Evolutionary conservation across 2,113 vertebrate genomes (phyloP).

Genomic region (Elanus axillaris): DNA sequence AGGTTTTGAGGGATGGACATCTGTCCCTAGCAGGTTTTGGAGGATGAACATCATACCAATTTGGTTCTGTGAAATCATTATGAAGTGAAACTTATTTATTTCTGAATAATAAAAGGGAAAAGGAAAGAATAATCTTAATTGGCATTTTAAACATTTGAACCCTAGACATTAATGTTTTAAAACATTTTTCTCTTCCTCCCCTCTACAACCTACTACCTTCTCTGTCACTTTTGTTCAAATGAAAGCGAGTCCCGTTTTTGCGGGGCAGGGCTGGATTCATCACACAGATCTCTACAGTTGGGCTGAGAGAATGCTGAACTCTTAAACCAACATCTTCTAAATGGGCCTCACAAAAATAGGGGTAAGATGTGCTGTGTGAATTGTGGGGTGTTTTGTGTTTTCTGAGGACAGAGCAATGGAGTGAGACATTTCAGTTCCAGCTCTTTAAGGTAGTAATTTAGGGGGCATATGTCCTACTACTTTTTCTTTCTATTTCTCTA

Average conservation of each 20-base stretch:
- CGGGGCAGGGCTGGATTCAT: not conserved
- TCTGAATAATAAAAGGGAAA: not conserved
- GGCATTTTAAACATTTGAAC: not conserved
- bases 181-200: not conserved
- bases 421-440: not conserved
- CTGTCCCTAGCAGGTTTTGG: not conserved
- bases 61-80: not conserved
- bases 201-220: not conserved
- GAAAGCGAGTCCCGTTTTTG: fast-evolving
- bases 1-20: not conserved
- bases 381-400: not conserved
- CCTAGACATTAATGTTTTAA: not conserved
- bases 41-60: not conserved
- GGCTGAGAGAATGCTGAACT: not conserved
- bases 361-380: not conserved
- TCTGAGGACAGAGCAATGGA: not conserved
- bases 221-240: not conserved
- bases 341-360: not conserved
- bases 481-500: not conserved
- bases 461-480: not conserved
- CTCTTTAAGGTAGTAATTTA: not conserved
- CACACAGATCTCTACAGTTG: not conserved
- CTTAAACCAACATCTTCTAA: not conserved
- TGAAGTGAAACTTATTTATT: not conserved
- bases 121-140: not conserved